A percentile compares a stretch with the other conserved stretches of the same genome.
phyloP scores from a whole-genome alignment of 2,113 vertebrate species.

The Paedocypris sp. region DNA sequence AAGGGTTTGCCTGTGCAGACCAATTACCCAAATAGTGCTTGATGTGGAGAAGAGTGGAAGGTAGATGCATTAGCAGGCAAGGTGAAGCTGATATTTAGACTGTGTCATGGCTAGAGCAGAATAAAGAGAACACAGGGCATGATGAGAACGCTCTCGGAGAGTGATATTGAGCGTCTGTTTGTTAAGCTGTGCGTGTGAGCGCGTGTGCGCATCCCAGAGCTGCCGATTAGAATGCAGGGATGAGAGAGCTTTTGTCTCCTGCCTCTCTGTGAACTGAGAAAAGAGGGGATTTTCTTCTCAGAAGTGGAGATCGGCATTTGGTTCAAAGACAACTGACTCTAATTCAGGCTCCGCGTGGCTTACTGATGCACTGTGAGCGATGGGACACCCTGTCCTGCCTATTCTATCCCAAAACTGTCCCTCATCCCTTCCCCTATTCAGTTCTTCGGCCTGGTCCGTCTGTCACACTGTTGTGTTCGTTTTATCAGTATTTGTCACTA shows the following conservation, averaged over 20 bases:
- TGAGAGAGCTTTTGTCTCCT: constrained; percentile 23
- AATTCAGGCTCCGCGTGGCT: neutral
- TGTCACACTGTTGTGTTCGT: neutral
- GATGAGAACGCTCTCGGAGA: constrained; percentile 3
- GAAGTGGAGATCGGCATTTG: constrained; percentile 8
- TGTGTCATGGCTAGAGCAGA: neutral
- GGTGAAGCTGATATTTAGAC: constrained; percentile 17
- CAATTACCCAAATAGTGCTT: constrained; percentile 28
- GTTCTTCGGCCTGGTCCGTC: neutral
- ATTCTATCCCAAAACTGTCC: neutral
- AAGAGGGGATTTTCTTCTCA: constrained; percentile 27
- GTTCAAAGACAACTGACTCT: constrained; percentile 21
- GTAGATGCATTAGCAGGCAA: constrained; percentile 2
- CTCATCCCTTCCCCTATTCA: neutral
- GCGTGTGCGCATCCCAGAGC: constrained; percentile 6
- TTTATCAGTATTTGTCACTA: neutral
- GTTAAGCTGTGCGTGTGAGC: neutral
- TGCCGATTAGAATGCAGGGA: constrained; percentile 13
- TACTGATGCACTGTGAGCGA: neutral
- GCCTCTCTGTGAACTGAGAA: constrained; percentile 15
- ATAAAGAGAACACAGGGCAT: neutral
- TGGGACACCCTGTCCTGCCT: constrained; percentile 7
- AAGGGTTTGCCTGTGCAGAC: constrained; percentile 9
- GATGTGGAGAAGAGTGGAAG: constrained; percentile 13
- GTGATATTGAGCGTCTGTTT: constrained; percentile 6